Percentiles rank a stretch among this genome's conserved stretches.
Conservation (phyloP, 2,888 invertebrate genomes). For the Capitulum mitella region DNA sequence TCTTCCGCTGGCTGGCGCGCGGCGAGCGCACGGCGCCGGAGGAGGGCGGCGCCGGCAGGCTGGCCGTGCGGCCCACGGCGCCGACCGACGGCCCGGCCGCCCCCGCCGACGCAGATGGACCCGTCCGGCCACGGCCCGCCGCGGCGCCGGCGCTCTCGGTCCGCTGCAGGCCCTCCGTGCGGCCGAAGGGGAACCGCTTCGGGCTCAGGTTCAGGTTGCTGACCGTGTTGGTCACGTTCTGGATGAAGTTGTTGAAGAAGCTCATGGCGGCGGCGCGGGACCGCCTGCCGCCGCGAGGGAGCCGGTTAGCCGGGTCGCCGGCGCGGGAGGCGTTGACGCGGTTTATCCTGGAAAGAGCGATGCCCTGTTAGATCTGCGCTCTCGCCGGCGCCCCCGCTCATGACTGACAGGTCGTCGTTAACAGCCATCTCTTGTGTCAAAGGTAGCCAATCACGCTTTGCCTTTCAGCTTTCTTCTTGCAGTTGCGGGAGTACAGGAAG, state of each 20-base stretch:
- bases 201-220: conserved; percentile 70
- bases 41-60: neutral
- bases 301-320: too few relatives aligned
- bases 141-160: conserved; percentile 2
- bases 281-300: neutral
- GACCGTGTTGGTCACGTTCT: conserved; percentile 78
- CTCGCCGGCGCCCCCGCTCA: too few relatives aligned
- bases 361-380: too few relatives aligned
- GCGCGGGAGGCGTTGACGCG: too few relatives aligned
- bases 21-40: neutral
- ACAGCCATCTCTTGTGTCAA: too few relatives aligned
- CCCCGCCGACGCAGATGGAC: neutral
- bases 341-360: neutral
- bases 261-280: conserved; percentile 54
- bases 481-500: too few relatives aligned
- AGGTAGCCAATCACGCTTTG: too few relatives aligned
- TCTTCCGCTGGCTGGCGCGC: conserved; percentile 28
- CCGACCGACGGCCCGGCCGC: neutral
- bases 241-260: conserved; percentile 75
- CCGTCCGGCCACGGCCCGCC: neutral
- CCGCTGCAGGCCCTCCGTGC: conserved; percentile 50
- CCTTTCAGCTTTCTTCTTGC: too few relatives aligned
- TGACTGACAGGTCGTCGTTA: too few relatives aligned
- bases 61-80: neutral
- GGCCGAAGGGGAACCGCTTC: conserved; percentile 61